Base-by-base conservation (phyloP, 2,113 vertebrate genomes). In the Cebidichthys violaceus region DNA sequence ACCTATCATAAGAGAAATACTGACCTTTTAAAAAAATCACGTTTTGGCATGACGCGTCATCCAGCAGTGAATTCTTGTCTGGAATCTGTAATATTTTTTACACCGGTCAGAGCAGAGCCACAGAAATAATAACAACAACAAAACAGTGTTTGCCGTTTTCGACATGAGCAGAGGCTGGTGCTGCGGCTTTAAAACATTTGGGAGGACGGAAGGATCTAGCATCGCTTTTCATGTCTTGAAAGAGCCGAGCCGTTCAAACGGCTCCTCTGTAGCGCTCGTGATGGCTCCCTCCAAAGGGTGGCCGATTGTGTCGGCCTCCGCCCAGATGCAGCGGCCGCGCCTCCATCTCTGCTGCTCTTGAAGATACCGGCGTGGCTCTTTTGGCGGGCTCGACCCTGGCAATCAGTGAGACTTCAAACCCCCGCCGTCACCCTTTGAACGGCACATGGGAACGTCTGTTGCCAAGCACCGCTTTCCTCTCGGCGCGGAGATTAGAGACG, bases 271-370 rank as follows among this genome's bases (percentile, higher is more conserved):
- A 90, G 90, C 33, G n/a, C 55, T 33, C n/a, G 70, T 13, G 82
- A 81, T 72, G 81, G 68, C 75, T 79, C 74, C 81, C 75, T 79
- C 80, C 39, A 73, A 87, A 79, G 60, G 75, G 39, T 39, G 85
- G 20, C 24, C 24, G 69, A 85, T 62, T 55, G 79, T 60, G 82
- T 52, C 71, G 54, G 75, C 88, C 87, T 81, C 84, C 62, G 61
- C 83, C 87, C 86, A 87, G 86, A 89, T 33, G 35, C 22, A 39
- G 10, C 62, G 18, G 79, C 85, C 54, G 59, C 35, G 66, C 75
- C 71, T 64, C 81, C 87, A 67, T 89, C 83, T 92, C 92, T 92
- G 91, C 84, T 83, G 90, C 82, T 89, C 92, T 93, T 93, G 91
- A 92, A 93, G 92, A 94, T 94, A 93, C 75, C 55, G 45, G 67